Evolutionary conservation across 2,888 invertebrate species (phyloP), one percentile per base, ranked within the genome.

Genomic region (Caenorhabditis sp.): DNA sequence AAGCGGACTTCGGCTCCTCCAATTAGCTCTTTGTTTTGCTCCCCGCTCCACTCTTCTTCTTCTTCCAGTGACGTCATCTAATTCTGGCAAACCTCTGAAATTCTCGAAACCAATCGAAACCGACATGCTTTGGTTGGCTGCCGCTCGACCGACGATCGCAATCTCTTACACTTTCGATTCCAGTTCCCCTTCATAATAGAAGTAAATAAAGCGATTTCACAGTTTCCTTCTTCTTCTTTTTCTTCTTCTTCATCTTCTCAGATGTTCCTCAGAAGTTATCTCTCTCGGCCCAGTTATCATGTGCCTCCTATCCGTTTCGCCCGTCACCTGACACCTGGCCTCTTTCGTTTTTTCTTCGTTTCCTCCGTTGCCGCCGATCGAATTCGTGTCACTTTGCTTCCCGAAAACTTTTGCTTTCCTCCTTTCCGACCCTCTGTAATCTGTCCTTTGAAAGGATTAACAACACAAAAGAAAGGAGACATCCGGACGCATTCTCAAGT

Each of bases 251-350:
- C 4, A 13, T n/a, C 24, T n/a, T 46, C 46, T 32, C 37, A 17
- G 24, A 30, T n/a, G 15, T 20, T 4, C 41, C 15, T 30, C 30
- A n/a, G n/a, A n/a, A n/a, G n/a, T n/a, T n/a, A n/a, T n/a, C 30
- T 9, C 6, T 30, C 30, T 41, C 26, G 46, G 13, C 46, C 46
- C 46, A 46, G 24, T 46, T 46, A 46, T 46, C 46, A 46, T 46
- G 26, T 26, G 46, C 45, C 26, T 32, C 52, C 8, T 15, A 35
- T 53, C 22, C 20, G 20, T 6, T 37, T 24, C 9, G 1, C 26
- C 24, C 39, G 39, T 53, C 53, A 39, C 24, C 39, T 53, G 53
- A 53, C 46, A 46, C 46, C 46, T 46, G 7, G 22, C 22, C 41
- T 24, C 22, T 17, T 13, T 53, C 35, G 35, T 53, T 53, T 53